Base-by-base conservation (phyloP, 1,140 invertebrate genomes). In the Theocolax elegans region DNA sequence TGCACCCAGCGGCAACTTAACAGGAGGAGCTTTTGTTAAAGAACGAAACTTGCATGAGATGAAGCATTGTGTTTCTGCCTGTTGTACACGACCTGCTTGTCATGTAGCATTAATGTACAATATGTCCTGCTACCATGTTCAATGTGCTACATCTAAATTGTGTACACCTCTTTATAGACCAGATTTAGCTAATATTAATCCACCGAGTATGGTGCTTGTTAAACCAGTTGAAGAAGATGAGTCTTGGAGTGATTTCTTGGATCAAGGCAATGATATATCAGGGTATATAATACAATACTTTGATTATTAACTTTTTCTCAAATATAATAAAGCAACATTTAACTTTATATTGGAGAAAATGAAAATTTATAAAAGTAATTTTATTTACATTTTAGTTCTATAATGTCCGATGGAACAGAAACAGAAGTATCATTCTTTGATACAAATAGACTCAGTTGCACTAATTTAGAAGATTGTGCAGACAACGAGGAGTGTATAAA, bases 21-120 rank as follows among this genome's bases (percentile, higher is more conserved):
- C 89, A 53, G 87, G 87, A 58, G 91, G 90, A 12, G 87, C 86
- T 56, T 92, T 88, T 72, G 87, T 85, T 35, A 88, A 90, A 75
- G 87, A 89, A 66, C 78, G 82, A 17, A 84, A 87, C 35, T 77
- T 89, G 8, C 87, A 81, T 51, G 87, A 86, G 15, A 78, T 91
- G 4, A 87, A 88, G 59, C 85, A 89, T 51, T 96, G 94, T 82
- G 88, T 94, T 3, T 85, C 89, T 73, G 86, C 88, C 38, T 96
- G 95, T 78, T 96, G 94, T 79, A 80, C 82, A 1, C 86, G 89
- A 42, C 81, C 87, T 1, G 75, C 80, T 1, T 96, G 94, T 79
- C 92, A 96, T 83, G 90, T 95, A 71, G 93, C 91, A 4, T 91
- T 96, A 76, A 91, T 93, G 79, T 89, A 90, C 67, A 90, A 94